Percentiles rank a stretch among this genome's conserved stretches.
Evolutionary conservation across 2,888 invertebrate species (phyloP).

Genomic region (Andrena dorsata): DNA sequence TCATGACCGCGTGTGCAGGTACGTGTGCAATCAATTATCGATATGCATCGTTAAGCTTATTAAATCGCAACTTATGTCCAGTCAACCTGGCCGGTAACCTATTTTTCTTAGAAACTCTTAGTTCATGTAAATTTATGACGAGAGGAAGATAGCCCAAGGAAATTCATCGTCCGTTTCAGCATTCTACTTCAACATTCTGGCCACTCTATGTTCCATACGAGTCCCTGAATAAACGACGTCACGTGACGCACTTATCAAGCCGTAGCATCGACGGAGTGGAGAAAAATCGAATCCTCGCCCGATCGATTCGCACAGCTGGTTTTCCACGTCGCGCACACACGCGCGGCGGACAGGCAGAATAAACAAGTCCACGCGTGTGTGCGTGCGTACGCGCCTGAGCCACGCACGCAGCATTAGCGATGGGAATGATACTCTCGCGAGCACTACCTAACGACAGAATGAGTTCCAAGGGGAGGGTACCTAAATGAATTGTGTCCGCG

Average conservation of each 20-base stretch:
- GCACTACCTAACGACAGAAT: not conserved
- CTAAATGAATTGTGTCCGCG: too few relatives aligned
- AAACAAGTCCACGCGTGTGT: conserved; percentile 33
- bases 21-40: conserved; percentile 24
- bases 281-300: conserved; percentile 69
- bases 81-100: conserved; percentile 12
- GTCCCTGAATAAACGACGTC: conserved; percentile 52
- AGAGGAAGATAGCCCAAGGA: not conserved
- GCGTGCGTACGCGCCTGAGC: conserved; percentile 32
- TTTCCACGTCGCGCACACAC: conserved; percentile 52
- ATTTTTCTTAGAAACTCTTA: not conserved
- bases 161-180: too few relatives aligned
- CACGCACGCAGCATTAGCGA: conserved; percentile 33
- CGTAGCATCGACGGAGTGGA: conserved; percentile 39
- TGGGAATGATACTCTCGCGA: conserved; percentile 34
- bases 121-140: not conserved
- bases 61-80: conserved; percentile 5
- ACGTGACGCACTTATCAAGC: conserved; percentile 59
- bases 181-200: too few relatives aligned
- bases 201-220: not conserved
- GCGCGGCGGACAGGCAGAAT: conserved; percentile 37
- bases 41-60: conserved; percentile 23
- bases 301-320: conserved; percentile 74
- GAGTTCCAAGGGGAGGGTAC: too few relatives aligned
- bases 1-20: not conserved